Conservation (phyloP, 2,888 invertebrate species). For the Amphipyra tragopoginis region DNA sequence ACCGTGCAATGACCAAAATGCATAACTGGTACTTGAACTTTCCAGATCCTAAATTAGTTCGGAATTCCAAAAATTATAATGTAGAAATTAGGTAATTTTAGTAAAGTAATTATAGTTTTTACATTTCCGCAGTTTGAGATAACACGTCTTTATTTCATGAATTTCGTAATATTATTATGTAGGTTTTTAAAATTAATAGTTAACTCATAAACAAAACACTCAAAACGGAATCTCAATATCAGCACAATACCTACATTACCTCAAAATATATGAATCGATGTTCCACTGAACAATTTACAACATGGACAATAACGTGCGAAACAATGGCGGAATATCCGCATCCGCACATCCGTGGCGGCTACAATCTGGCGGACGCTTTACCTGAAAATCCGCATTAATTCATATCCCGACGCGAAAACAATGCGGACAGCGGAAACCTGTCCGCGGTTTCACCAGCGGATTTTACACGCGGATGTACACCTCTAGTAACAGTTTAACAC, state of each 20-base stretch:
- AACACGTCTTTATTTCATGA: too few species aligned
- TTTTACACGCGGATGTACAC: conserved; percentile 81
- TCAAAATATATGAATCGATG: conserved; percentile 45
- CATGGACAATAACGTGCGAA: conserved; percentile 55
- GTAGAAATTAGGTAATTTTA: too few species aligned
- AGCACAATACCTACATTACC: conserved; percentile 44
- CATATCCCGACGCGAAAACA: conserved; percentile 79
- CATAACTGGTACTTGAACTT: too few species aligned
- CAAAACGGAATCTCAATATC: conserved; percentile 39
- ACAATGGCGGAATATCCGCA: conserved; percentile 56
- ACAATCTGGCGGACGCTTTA: conserved; percentile 74
- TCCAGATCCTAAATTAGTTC: too few species aligned
- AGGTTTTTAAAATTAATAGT: conserved; percentile 1
- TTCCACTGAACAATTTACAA: conserved; percentile 54
- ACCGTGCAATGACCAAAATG: too few species aligned
- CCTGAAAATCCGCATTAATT: conserved; percentile 82
- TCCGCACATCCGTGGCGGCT: conserved; percentile 60
- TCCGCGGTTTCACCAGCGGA: conserved; percentile 74
- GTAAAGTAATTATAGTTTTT: too few species aligned
- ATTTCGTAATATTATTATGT: too few species aligned
- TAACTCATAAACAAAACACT: conserved; percentile 28
- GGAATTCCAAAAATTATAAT: too few species aligned
- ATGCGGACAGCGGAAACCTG: conserved; percentile 80
- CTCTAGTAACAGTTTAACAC: conserved; percentile 55
- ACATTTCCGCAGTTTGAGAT: too few species aligned